Evolutionary conservation across 2,113 vertebrate genomes (phyloP), one percentile per base, ranked within the genome.

Genomic region (Bubo bubo): DNA sequence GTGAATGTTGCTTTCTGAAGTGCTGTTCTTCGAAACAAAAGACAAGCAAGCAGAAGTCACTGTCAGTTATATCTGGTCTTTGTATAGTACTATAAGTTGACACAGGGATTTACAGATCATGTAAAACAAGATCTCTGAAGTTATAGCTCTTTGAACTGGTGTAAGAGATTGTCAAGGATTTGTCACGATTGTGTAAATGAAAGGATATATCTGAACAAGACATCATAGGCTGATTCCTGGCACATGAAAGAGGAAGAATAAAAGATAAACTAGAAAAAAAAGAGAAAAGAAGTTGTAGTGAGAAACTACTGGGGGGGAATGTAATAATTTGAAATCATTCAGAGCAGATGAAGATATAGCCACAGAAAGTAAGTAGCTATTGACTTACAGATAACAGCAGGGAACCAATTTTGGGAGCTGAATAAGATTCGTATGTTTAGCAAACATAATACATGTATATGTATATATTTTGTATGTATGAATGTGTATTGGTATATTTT

Each of bases 1-100:
- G 14, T 77, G 39, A 45, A 45, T 83, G 32, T 94, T 95, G n/a
- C 80, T 95, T 95, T 95, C 64, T 67, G 62, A 85, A 81, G 18
- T 84, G 70, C 41, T 80, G 43, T 34, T 80, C 32, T 95, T 88
- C 74, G 80, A 93, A 94, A 67, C 27, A 84, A 56, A 89, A 70
- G 59, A 32, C 10, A 37, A 55, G 13, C 49, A 66, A 80, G 34
- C 14, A 79, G 30, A 90, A 91, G 27, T 64, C 13, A 28, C 19
- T 71, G 16, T 18, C 15, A 37, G 45, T 50, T 67, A 8, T 68
- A 28, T 39, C 26, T 20, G 5, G 8, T 55, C 56, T 91, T 94
- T 55, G 8, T 35, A 37, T 34, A 63, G 39, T 56, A 30, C 23
- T 64, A 9, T 53, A 53, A 13, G 6, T 55, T 79, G 58, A 49